Conservation (phyloP, 2,797 vertebrate species). For the Anabas testudineus region DNA sequence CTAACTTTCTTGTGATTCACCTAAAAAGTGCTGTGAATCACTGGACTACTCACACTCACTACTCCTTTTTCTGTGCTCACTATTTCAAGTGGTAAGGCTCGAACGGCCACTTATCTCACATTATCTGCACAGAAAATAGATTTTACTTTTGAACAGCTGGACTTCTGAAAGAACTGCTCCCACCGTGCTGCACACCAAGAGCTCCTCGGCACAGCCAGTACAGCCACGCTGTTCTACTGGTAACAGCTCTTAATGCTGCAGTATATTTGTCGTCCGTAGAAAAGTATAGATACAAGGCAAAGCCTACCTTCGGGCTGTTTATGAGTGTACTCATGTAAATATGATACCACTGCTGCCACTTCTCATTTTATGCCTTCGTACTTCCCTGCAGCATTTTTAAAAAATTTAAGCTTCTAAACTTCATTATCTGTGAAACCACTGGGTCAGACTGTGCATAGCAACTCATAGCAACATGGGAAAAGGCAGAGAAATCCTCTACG, state of each 20-base stretch:
- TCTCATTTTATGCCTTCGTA: conserved; percentile 34
- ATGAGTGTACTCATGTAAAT: conserved; percentile 61
- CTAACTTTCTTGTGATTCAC: neutral
- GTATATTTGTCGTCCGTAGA: conserved; percentile 7
- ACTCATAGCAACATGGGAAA: conserved; percentile 31
- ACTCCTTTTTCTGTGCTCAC: too few relatives aligned
- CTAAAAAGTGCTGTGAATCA: neutral
- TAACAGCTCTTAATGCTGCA: neutral
- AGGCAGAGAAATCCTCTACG: conserved; percentile 26
- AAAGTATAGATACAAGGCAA: conserved; percentile 23
- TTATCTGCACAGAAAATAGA: neutral
- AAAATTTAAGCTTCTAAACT: conserved; percentile 53
- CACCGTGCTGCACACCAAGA: neutral
- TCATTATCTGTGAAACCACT: conserved; percentile 43
- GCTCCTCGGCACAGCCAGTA: neutral
- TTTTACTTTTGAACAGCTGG: neutral
- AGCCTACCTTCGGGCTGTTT: conserved; percentile 54
- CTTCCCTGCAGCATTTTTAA: conserved; percentile 54
- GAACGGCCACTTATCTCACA: neutral
- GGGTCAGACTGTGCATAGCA: conserved; percentile 48
- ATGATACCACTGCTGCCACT: conserved; percentile 58
- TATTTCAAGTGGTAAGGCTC: neutral
- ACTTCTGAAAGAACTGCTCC: neutral
- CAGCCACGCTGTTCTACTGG: neutral
- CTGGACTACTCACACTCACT: neutral